Base-by-base conservation (phyloP, 2,113 vertebrate species). In the Haplochromis vanheusdeni region DNA sequence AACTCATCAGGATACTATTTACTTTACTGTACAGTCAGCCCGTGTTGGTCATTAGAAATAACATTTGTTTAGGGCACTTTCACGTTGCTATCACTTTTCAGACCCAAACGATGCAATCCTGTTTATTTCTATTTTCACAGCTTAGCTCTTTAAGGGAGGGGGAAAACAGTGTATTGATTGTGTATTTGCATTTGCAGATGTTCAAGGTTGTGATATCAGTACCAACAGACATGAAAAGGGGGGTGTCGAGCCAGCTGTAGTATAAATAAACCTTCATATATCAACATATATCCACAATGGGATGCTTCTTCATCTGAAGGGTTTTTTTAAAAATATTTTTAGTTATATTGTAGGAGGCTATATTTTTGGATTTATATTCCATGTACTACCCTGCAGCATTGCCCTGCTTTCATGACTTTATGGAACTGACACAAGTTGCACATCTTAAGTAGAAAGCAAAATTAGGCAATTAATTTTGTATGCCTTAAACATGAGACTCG, bases 261-360 rank as follows among this genome's bases (percentile, higher is more conserved):
- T 37, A 21, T 37, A 37, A 21, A 68, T 40, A 68, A 68, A 68
- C 62, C 19, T 21, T 68, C 33, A 13, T 40, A 21, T 68, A 11
- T 60, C 56, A 31, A 17, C 28, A 28, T 17, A 31, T 60, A 62
- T 33, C 16, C 33, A 37, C 21, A 55, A 26, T 56, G 3, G 4
- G 54, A 26, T 56, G 21, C 54, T 56, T 62, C 31, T 31, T 5
- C 10, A 13, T 37, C 19, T 13, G 10, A 68, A 68, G 19, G 1
- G 21, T 21, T 21, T 0, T n/a, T n/a, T n/a, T n/a, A n/a, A n/a
- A n/a, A n/a, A 19, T 10, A 11, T 62, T 33, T 33, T 62, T 62
- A n/a, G 17, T 35, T 62, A 35, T 12, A 19, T 62, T n/a, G 9
- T 35, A 35, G 31, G 31, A 35, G 9, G 58, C 17, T 62, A 62